Base-by-base conservation (phyloP, 2,113 vertebrate species). In the Leucoraja erinaceus region DNA sequence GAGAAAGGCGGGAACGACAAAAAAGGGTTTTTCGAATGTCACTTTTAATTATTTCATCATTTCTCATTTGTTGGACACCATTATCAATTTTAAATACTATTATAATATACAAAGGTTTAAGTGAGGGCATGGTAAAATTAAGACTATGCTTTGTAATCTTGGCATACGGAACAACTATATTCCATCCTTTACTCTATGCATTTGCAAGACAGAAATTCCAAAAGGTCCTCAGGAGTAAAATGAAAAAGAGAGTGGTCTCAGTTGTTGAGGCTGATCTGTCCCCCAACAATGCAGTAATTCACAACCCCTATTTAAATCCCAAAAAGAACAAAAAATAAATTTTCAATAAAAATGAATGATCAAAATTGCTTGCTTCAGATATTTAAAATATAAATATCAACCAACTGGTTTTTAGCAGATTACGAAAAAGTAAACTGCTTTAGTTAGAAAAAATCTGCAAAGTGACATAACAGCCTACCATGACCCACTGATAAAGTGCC, bases 161-260 rank as follows among this genome's bases (percentile, higher is more conserved):
- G 98, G 99, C 98, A 88, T 99, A 99, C 0, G 99, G 99, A 95
- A 99, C 99, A 93, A 99, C 99, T 90, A 98, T 99, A 95, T 99
- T 98, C 94, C 99, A 99, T 93, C 99, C 99, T 84, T 95, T 99
- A 94, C 96, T 99, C 93, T 99, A 99, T 54, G 99, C 99, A 95
- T 99, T 99, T 95, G 99, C 99, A 0, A 96, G 99, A 95, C 99
- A 99, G 95, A 99, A 99, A 96, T 99, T 99, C 95, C 99, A 99
- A 96, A 99, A 99, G 94, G 99, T 99, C 93, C 96, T 99, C 93
- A 99, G 98, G 97, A 99, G 98, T 95, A 99, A 99, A 96, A 99
- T 99, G 98, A 99, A 99, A 97, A 99, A 99, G 94, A 94, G 98
- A 93, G 99, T 99, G 72, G 99, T 99, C 95, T 99, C 98, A 7